Evolutionary conservation across 2,888 invertebrate genomes (phyloP).

Genomic region (Laspeyria flexula): DNA sequence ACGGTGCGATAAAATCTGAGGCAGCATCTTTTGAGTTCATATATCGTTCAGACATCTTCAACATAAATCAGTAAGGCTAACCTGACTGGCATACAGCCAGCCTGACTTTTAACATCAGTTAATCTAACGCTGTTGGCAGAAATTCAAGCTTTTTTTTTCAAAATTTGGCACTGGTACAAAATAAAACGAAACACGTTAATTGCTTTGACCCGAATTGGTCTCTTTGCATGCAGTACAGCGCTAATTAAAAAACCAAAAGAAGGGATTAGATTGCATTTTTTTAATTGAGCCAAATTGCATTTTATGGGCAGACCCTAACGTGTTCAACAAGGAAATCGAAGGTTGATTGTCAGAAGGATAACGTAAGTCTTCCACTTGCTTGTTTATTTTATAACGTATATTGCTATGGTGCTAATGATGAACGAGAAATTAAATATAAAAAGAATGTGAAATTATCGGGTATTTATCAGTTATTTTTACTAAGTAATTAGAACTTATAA

Average conservation of each 20-base stretch:
- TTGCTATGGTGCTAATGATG: background rate
- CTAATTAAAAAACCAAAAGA: conserved; percentile 59
- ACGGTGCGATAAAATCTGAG: background rate
- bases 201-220: conserved; percentile 71
- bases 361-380: no score
- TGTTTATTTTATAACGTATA: no score
- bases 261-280: conserved; percentile 34
- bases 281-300: conserved; percentile 26
- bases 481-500: no score
- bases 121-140: conserved; percentile 76
- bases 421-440: no score
- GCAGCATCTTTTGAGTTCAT: conserved; percentile 1
- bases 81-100: conserved; percentile 60
- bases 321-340: background rate
- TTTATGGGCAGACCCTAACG: conserved; percentile 1
- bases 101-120: conserved; percentile 76
- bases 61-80: conserved; percentile 63
- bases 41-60: conserved; percentile 11
- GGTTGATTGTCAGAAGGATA: no score
- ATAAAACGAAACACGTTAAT: conserved; percentile 75
- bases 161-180: conserved; percentile 75
- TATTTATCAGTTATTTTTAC: no score
- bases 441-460: no score
- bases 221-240: conserved; percentile 50
- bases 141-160: conserved; percentile 72